These are phyloP conservation scores for Catharus ustulatus DNA, from an alignment of 2,797 vertebrate species.

Conservation along the genomic window DNA sequence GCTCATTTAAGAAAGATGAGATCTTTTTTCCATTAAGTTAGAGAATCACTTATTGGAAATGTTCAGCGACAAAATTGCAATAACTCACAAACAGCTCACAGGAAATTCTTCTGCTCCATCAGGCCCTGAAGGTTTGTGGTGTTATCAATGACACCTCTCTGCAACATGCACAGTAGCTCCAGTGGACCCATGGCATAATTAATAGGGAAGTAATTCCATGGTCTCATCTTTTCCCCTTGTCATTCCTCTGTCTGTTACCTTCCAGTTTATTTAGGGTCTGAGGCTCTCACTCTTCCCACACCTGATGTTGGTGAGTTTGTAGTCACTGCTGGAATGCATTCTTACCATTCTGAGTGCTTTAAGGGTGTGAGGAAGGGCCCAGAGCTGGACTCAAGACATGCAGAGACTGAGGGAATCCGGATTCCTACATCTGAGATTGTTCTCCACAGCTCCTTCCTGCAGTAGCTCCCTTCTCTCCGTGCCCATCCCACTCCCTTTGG, in stretches of 20 bases:
- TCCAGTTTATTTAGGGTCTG: background rate
- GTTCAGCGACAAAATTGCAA: background rate
- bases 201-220: background rate
- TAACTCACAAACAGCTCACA: background rate
- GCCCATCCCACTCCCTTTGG: background rate
- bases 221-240: background rate
- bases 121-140: background rate
- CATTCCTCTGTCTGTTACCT: background rate
- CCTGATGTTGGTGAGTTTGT: background rate
- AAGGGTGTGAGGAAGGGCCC: background rate
- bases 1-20: background rate
- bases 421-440: background rate
- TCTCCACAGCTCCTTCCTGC: background rate
- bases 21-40: background rate
- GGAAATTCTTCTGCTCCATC: background rate
- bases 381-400: background rate
- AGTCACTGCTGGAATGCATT: background rate
- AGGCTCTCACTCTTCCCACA: background rate
- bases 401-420: background rate
- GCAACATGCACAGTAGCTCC: background rate
- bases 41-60: background rate
- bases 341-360: background rate
- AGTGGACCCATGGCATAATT: background rate
- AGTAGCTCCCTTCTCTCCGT: background rate
- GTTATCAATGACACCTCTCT: background rate